Evolutionary conservation across 1,140 invertebrate genomes (phyloP), one percentile per base, ranked within the genome.

Genomic region (Drosophila elegans): DNA sequence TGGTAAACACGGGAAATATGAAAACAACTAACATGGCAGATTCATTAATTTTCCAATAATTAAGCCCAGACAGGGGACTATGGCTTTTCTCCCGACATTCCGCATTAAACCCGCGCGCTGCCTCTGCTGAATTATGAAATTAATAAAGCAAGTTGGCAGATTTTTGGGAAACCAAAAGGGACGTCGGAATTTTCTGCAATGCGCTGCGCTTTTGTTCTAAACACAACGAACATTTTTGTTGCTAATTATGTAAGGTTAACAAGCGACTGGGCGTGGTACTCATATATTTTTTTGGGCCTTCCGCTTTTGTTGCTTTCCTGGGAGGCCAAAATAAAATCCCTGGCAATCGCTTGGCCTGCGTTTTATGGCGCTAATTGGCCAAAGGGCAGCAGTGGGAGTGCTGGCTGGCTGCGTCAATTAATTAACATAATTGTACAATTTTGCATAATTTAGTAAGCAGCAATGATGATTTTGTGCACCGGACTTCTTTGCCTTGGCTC

Each of bases 11-110:
- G 34, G 51, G 44, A 71, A 71, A 69, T 49, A 76, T 77, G 79
- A 89, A 88, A 83, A 80, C 79, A 78, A 82, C 79, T 84, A 68
- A 78, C 72, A 84, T 71, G 83, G 80, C 84, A 77, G 72, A 77
- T 88, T 88, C 80, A 88, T 88, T 88, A 88, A 88, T 88, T 88
- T 88, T 88, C 84, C 76, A 89, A 88, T 88, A 88, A 88, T 88
- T 89, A 89, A 88, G 84, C 76, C 49, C 53, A 78, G 46, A 72
- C 53, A 68, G 39, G 48, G 49, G 55, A 56, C 60, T 53, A 53
- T 45, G 32, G 46, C 36, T 56, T 41, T 46, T 41, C 49, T 4
- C 38, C 27, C 12, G 27, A 41, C 46, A 38, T n/a, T 13, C 10
- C 36, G 42, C 45, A 71, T 78, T 78, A 59, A 74, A 60, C 32